phyloP scores from a whole-genome alignment of 2,888 invertebrate genomes.

The Carpatolechia fugitivella region DNA sequence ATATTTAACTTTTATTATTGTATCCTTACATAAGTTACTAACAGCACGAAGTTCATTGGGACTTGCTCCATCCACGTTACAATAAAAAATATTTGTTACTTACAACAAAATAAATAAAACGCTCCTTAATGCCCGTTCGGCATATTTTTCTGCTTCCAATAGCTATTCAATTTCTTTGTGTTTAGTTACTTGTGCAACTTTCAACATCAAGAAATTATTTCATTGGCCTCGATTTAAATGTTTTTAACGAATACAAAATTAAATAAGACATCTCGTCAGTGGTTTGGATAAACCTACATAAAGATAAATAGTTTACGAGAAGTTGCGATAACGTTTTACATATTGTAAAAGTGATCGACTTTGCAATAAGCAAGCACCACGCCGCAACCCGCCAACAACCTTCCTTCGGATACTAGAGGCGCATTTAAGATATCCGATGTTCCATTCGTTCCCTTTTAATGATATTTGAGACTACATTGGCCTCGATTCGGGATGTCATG shows the following conservation, averaged over 20 bases:
- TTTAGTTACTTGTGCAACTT: constrained; percentile 67
- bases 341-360: constrained; percentile 28
- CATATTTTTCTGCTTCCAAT: constrained; percentile 55
- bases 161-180: constrained; percentile 65
- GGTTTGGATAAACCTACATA: constrained; percentile 5
- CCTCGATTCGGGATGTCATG: too few species aligned
- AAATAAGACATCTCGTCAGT: constrained; percentile 20
- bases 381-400: not conserved
- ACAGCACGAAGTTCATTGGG: constrained; percentile 69
- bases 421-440: not conserved
- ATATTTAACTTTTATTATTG: constrained; percentile 60
- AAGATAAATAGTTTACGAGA: constrained; percentile 19
- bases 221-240: constrained; percentile 75
- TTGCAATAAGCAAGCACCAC: constrained; percentile 9
- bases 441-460: not conserved
- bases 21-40: constrained; percentile 67
- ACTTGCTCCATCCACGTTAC: constrained; percentile 56
- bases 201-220: constrained; percentile 66
- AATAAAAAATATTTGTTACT: constrained; percentile 75
- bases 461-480: too few species aligned
- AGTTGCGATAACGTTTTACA: constrained; percentile 28
- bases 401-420: not conserved
- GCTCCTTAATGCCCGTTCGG: constrained; percentile 68
- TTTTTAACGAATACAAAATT: constrained; percentile 39
- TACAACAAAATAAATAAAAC: constrained; percentile 76